Conservation (phyloP, 2,797 vertebrate genomes). For the Alca torda region DNA sequence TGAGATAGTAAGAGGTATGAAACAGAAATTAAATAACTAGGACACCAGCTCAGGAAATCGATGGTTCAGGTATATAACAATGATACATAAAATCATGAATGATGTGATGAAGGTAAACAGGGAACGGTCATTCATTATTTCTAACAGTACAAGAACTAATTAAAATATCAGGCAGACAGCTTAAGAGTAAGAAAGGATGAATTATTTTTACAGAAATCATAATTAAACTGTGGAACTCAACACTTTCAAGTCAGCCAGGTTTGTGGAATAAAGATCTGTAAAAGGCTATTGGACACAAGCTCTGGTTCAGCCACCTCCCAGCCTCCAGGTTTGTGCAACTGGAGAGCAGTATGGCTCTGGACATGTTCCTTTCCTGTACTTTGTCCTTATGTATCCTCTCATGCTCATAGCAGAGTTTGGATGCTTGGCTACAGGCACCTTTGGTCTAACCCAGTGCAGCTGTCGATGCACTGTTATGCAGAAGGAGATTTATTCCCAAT, state of each 20-base stretch:
- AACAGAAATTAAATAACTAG: neutral
- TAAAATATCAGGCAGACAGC: neutral
- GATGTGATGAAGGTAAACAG: neutral
- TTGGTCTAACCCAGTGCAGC: neutral
- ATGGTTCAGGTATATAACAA: neutral
- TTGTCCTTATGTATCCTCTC: neutral
- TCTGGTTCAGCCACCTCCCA: neutral
- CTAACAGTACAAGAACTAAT: neutral
- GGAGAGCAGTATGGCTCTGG: neutral
- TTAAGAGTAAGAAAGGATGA: neutral
- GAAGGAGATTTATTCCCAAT: neutral
- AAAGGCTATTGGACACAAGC: neutral
- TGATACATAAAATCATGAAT: neutral
- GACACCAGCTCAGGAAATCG: neutral
- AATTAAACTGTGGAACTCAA: neutral
- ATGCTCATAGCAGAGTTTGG: neutral
- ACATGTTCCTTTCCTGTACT: neutral
- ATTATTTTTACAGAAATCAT: constrained; percentile 6
- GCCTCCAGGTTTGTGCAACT: neutral
- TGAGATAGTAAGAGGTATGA: neutral
- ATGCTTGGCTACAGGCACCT: neutral
- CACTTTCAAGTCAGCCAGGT: neutral
- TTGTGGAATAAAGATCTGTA: neutral
- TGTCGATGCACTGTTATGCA: neutral
- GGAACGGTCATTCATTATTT: constrained; percentile 4